Conservation (phyloP, 2,113 vertebrate species). For the Euleptes europaea region DNA sequence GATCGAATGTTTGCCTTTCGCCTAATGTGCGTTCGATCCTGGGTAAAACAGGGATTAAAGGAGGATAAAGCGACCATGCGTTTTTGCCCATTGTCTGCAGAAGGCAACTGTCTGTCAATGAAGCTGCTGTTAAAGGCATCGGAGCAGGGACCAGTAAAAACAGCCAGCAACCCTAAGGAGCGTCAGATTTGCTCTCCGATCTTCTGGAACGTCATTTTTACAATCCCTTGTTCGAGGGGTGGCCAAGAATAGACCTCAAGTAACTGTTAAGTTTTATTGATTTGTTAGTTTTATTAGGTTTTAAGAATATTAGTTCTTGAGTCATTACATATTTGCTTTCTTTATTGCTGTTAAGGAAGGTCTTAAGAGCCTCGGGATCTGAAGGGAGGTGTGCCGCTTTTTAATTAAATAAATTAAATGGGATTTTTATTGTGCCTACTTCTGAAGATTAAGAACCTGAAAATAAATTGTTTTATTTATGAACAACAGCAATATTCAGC, state of each 20-base stretch:
- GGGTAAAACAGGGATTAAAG: no score
- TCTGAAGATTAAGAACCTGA: not conserved
- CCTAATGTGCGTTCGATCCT: no score
- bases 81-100: no score
- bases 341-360: not conserved
- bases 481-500: not conserved
- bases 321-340: not conserved
- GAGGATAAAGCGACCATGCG: no score
- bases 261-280: not conserved
- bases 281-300: not conserved
- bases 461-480: not conserved
- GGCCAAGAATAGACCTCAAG: not conserved
- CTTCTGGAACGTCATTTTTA: not conserved
- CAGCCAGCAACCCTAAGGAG: not conserved
- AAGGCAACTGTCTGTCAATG: not conserved
- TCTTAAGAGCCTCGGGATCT: not conserved
- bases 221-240: not conserved
- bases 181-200: not conserved
- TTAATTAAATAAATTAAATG: not conserved
- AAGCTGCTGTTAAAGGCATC: not conserved
- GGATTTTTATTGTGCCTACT: not conserved
- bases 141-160: not conserved
- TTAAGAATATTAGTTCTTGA: not conserved
- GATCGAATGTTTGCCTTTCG: no score
- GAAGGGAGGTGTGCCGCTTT: not conserved